Evolutionary conservation across 1,140 invertebrate species (phyloP).

Genomic region (Lepidurus apus): DNA sequence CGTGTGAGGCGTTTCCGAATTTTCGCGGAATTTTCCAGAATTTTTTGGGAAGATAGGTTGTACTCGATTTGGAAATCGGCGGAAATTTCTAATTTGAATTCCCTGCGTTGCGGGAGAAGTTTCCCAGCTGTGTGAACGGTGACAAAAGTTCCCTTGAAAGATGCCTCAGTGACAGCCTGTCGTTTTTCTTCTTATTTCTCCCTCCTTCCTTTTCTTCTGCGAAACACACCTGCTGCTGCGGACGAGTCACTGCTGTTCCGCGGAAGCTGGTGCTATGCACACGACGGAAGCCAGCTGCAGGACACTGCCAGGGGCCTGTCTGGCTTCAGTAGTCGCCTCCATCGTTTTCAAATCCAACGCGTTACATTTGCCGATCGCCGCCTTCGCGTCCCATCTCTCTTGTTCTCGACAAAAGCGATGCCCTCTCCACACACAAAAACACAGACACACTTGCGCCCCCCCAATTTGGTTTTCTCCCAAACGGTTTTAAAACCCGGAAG

Average conservation of each 20-base stretch:
- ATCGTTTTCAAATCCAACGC: background rate
- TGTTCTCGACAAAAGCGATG: background rate
- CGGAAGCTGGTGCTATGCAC: background rate
- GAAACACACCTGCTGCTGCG: conserved; percentile 8
- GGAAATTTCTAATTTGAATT: too few species aligned
- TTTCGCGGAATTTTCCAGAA: too few species aligned
- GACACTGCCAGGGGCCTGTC: background rate
- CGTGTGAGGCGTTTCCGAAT: too few species aligned
- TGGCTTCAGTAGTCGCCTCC: background rate
- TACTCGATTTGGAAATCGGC: too few species aligned
- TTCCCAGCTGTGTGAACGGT: background rate
- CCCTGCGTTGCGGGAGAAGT: too few species aligned
- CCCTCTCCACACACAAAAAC: background rate
- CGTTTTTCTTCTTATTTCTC: too few species aligned
- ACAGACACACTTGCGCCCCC: conserved; percentile 5
- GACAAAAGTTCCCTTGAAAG: background rate
- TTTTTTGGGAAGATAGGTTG: too few species aligned
- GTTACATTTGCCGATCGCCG: background rate
- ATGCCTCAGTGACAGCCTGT: background rate
- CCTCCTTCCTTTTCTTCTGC: background rate
- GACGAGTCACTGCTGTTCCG: conserved; percentile 13
- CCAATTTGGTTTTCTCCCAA: background rate
- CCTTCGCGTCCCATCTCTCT: background rate
- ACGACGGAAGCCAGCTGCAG: background rate
- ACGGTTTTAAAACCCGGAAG: background rate